Percentiles rank a stretch among this genome's conserved stretches.
These are phyloP conservation scores for Microctenopoma lineatum DNA, from an alignment of 2,797 vertebrate species.

Conservation along the genomic window DNA sequence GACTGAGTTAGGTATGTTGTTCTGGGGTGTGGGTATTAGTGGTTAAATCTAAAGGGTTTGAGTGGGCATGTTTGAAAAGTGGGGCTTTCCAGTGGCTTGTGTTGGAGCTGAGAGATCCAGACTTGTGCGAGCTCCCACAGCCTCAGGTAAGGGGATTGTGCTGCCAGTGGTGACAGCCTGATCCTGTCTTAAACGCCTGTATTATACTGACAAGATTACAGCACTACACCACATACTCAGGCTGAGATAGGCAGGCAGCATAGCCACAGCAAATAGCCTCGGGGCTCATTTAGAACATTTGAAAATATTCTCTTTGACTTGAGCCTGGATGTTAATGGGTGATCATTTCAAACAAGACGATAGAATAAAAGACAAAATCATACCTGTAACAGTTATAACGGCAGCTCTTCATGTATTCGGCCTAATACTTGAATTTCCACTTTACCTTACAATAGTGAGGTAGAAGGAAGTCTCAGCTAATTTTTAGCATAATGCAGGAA, in stretches of 20 bases:
- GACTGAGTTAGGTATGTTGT: constrained; percentile 35
- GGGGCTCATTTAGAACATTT: constrained; percentile 69
- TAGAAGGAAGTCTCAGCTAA: constrained; percentile 12
- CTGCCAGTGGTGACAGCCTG: constrained; percentile 78
- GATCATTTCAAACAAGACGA: constrained; percentile 60
- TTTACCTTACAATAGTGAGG: constrained; percentile 36
- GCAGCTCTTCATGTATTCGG: constrained; percentile 38
- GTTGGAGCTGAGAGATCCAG: constrained; percentile 66
- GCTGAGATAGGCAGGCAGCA: constrained; percentile 51
- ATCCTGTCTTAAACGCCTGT: constrained; percentile 75
- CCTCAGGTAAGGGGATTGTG: constrained; percentile 80
- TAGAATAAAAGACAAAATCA: constrained; percentile 51
- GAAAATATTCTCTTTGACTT: constrained; percentile 67
- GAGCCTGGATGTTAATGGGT: constrained; percentile 54
- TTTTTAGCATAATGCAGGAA: constrained; percentile 1
- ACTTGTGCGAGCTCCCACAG: constrained; percentile 65
- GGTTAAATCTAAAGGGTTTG: constrained; percentile 71
- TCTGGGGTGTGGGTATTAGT: constrained; percentile 58
- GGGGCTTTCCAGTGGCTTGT: constrained; percentile 69
- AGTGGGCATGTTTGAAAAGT: constrained; percentile 75
- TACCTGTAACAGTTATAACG: constrained; percentile 43
- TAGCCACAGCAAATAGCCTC: constrained; percentile 55
- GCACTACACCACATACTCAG: constrained; percentile 46
- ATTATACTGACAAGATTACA: constrained; percentile 78
- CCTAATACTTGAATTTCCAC: constrained; percentile 44